Conservation (phyloP, 2,888 invertebrate species). For the Ligdia adustata region DNA sequence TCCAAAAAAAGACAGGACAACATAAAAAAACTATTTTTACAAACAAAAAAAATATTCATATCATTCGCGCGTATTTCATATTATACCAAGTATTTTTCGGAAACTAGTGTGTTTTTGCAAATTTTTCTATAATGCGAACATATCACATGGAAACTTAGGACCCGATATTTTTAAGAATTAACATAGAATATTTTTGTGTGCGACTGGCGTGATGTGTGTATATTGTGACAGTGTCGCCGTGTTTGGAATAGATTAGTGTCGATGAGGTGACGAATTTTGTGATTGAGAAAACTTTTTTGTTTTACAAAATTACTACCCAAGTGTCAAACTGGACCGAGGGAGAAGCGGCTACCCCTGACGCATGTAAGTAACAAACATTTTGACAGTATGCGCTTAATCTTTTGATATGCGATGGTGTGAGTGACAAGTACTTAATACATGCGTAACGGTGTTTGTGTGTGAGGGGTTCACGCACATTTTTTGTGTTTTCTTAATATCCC, state of each 20-base stretch:
- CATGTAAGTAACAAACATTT: constrained; percentile 67
- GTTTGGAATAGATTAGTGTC: constrained; percentile 68
- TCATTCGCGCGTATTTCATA: constrained; percentile 73
- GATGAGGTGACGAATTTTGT: constrained; percentile 70
- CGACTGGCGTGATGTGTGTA: constrained; percentile 73
- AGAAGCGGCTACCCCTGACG: constrained; percentile 81
- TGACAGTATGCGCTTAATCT: constrained; percentile 57
- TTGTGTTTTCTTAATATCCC: constrained; percentile 74
- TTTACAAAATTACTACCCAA: constrained; percentile 81
- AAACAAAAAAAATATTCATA: constrained; percentile 68
- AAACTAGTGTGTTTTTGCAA: constrained; percentile 68
- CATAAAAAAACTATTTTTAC: constrained; percentile 70
- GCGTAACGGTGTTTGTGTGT: constrained; percentile 59
- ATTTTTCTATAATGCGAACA: constrained; percentile 66
- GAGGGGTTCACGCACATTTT: constrained; percentile 77
- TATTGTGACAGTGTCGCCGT: constrained; percentile 72
- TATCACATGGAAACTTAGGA: constrained; percentile 82
- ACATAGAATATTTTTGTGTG: constrained; percentile 71
- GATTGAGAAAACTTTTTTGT: constrained; percentile 69
- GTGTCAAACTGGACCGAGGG: constrained; percentile 83
- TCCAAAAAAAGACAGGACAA: constrained; percentile 69
- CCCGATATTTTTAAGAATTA: constrained; percentile 67
- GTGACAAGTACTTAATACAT: constrained; percentile 48
- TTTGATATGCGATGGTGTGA: constrained; percentile 57
- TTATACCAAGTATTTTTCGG: constrained; percentile 60